Base-by-base conservation (phyloP, 2,888 invertebrate species). In the Sipha maydis region DNA sequence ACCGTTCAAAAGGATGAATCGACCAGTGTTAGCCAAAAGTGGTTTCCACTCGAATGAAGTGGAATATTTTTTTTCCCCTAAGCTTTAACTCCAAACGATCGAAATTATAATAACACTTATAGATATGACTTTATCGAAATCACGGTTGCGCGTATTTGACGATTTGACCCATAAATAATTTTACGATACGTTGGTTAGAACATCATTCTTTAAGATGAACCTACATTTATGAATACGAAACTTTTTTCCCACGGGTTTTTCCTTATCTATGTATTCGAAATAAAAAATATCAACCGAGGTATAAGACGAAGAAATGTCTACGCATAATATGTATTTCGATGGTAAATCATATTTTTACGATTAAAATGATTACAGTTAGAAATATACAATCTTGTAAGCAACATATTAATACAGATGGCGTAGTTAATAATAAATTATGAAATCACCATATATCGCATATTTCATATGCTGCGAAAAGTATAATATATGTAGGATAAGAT, bases 1-100 rank as follows among this genome's bases (percentile, higher is more conserved):
- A 21, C 82, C 31, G 48, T 69, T 48, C 69, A 82, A 69, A 82
- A 14, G 82, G 31, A 71, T 48, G 82, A 82, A 82, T 69, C 82
- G 41, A 71, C 69, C 21, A 48, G 69, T 41, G 69, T 69, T 69
- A 21, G 82, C 82, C 82, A 82, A 82, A 82, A 82, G 82, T 69
- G 82, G 48, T 69, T 71, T 71, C 69, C 82, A 69, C 82, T 69
- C 28, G 69, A 82, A 28, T 28, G 28, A n/a, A 41, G 48, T 71
- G 21, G 82, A 69, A 25, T 67, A 73, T 73, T 21, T 34, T 38
- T 73, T 73, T 71, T 71, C 31, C 31, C 3, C 34, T 38, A 41
- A 69, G 19, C 41, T 82, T 41, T 41, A 82, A 38, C 71, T 48
- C 82, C 25, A 80, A 41, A 31, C 67, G 9, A 4, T 48, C 14